Conservation (phyloP, 2,888 invertebrate genomes). For the Therioaphis trifolii region DNA sequence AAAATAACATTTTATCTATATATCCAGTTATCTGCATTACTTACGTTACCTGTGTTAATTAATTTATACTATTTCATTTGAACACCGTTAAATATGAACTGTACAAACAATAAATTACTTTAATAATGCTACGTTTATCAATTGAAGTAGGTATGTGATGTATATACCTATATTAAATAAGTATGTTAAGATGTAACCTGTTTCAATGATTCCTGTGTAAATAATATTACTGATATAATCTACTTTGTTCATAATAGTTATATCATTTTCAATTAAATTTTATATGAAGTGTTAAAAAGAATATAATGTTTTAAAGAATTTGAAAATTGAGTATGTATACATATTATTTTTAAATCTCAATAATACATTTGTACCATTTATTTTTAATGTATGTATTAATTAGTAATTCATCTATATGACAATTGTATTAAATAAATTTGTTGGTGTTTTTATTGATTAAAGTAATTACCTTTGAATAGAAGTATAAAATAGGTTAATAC, state of each 20-base stretch:
- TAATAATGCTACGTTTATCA: too few relatives aligned
- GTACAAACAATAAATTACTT: too few relatives aligned
- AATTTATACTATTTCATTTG: too few relatives aligned
- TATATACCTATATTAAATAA: not conserved
- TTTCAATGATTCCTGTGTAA: not conserved
- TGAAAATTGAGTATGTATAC: not conserved
- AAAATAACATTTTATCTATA: too few relatives aligned
- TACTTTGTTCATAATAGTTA: not conserved
- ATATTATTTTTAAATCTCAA: not conserved
- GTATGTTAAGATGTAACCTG: not conserved
- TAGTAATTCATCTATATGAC: not conserved
- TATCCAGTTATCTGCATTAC: too few relatives aligned
- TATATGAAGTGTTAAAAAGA: too few relatives aligned
- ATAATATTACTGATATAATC: not conserved
- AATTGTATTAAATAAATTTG: not conserved
- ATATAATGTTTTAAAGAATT: not conserved
- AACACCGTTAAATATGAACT: too few relatives aligned
- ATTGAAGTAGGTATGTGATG: too few relatives aligned
- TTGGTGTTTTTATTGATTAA: not conserved
- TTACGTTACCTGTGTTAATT: too few relatives aligned
- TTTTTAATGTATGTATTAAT: too few relatives aligned
- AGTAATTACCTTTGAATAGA: not conserved
- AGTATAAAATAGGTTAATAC: constrained; percentile 13
- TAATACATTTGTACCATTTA: too few relatives aligned
- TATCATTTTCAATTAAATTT: not conserved